Evolutionary conservation across 2,888 invertebrate genomes (phyloP).

Genomic region (Falcaria lacertinaria): DNA sequence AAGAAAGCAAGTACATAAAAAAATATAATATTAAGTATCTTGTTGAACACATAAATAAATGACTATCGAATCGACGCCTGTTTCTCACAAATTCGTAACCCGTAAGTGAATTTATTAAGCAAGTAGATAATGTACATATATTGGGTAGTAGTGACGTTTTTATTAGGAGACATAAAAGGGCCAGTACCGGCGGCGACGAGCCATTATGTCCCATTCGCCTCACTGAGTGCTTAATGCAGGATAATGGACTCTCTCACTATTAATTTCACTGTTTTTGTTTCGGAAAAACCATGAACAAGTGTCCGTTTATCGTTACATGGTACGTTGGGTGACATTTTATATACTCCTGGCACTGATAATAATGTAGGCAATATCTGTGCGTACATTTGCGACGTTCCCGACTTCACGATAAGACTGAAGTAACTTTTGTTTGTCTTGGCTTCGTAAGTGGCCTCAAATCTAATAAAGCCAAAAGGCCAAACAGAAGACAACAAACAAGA

Average conservation of each 20-base stretch:
- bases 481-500: neutral
- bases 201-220: slow-evolving; percentile 60
- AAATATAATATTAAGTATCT: too few species aligned
- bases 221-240: slow-evolving; percentile 70
- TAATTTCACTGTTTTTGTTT: slow-evolving; percentile 62
- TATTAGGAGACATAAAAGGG: slow-evolving; percentile 56
- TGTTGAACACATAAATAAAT: neutral
- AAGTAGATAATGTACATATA: slow-evolving; percentile 39
- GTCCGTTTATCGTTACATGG: slow-evolving; percentile 24
- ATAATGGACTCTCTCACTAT: slow-evolving; percentile 70
- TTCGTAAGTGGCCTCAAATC: neutral
- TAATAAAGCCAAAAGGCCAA: neutral
- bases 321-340: slow-evolving; percentile 8
- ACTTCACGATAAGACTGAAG: neutral
- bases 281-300: slow-evolving; percentile 46
- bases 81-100: neutral
- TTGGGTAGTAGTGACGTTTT: slow-evolving; percentile 51
- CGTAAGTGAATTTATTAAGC: slow-evolving; percentile 15
- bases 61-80: too few species aligned
- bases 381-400: neutral
- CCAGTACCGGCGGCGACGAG: slow-evolving; percentile 40
- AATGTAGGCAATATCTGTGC: neutral
- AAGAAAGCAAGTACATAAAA: too few species aligned
- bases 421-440: neutral
- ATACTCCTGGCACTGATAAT: neutral